phyloP scores from a whole-genome alignment of 53 echinoderm and acorn worm genomes.

The Astropecten irregularis region DNA sequence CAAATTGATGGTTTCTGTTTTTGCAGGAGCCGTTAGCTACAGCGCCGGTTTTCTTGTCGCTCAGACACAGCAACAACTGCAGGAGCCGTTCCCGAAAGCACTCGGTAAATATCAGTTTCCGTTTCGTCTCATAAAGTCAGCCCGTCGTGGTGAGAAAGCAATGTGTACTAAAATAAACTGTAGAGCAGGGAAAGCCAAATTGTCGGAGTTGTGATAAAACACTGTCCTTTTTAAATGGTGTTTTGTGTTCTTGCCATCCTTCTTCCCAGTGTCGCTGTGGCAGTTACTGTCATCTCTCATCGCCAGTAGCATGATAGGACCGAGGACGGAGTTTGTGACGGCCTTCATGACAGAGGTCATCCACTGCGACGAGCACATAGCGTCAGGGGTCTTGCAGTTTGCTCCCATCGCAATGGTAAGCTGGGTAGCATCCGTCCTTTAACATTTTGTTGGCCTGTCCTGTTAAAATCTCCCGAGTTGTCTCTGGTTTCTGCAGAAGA shows the following conservation, averaged over 20 bases:
- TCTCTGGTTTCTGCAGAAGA: too few relatives aligned
- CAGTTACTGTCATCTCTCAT: constrained; percentile 85
- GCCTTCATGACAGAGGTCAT: constrained; percentile 85
- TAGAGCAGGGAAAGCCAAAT: too few relatives aligned
- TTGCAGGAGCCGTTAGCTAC: constrained; percentile 51
- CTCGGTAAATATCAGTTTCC: constrained; percentile 70
- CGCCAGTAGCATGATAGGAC: constrained; percentile 67
- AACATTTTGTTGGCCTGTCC: too few relatives aligned
- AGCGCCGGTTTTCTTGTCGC: constrained; percentile 79
- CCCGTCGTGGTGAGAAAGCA: too few relatives aligned
- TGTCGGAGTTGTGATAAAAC: too few relatives aligned
- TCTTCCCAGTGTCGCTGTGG: constrained; percentile 69
- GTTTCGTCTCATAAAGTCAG: too few relatives aligned
- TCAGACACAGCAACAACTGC: constrained; percentile 78
- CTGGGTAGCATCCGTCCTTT: too few relatives aligned
- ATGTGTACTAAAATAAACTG: too few relatives aligned
- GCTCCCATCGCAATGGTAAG: constrained; percentile 91
- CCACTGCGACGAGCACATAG: constrained; percentile 75
- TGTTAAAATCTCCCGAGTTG: too few relatives aligned
- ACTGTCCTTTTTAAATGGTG: too few relatives aligned
- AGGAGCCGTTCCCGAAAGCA: constrained; percentile 85
- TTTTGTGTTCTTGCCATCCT: too few relatives aligned
- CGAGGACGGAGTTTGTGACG: constrained; percentile 86
- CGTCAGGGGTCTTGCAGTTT: constrained; percentile 86
- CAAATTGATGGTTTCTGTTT: not conserved